These are phyloP conservation scores for Archaeoteleia sp. DNA, from an alignment of 2,888 invertebrate genomes.

Conservation along the genomic window DNA sequence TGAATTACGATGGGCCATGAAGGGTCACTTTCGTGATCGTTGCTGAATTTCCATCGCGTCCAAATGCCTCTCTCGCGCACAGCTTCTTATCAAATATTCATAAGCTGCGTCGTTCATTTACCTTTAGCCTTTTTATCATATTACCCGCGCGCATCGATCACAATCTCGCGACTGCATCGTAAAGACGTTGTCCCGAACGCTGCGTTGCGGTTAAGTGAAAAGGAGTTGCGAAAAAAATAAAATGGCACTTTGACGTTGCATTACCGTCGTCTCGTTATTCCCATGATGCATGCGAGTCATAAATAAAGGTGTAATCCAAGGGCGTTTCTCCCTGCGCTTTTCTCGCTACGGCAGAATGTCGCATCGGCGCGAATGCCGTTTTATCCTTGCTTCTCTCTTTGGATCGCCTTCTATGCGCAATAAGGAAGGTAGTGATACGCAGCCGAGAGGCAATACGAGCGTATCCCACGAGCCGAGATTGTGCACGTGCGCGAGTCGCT, in stretches of 20 bases:
- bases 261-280: constrained; percentile 61
- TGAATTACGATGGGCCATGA: constrained; percentile 31
- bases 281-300: constrained; percentile 61
- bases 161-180: constrained; percentile 19
- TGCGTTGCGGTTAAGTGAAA: constrained; percentile 16
- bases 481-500: constrained; percentile 51
- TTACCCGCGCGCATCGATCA: constrained; percentile 43
- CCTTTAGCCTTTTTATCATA: constrained; percentile 39
- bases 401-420: constrained; percentile 57
- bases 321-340: constrained; percentile 45
- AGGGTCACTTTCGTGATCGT: constrained; percentile 27
- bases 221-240: constrained; percentile 37
- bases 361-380: constrained; percentile 44
- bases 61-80: constrained; percentile 14
- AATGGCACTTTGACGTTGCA: constrained; percentile 55
- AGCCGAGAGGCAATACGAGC: constrained; percentile 29
- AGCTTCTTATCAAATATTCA: constrained; percentile 49
- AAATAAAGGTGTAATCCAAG: constrained; percentile 63
- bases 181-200: no score
- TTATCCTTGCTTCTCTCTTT: constrained; percentile 52
- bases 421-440: constrained; percentile 65
- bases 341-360: constrained; percentile 29
- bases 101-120: constrained; percentile 41
- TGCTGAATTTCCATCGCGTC: constrained; percentile 41
- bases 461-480: constrained; percentile 41